Conservation (phyloP, 2,113 vertebrate species). For the Labeo catla region DNA sequence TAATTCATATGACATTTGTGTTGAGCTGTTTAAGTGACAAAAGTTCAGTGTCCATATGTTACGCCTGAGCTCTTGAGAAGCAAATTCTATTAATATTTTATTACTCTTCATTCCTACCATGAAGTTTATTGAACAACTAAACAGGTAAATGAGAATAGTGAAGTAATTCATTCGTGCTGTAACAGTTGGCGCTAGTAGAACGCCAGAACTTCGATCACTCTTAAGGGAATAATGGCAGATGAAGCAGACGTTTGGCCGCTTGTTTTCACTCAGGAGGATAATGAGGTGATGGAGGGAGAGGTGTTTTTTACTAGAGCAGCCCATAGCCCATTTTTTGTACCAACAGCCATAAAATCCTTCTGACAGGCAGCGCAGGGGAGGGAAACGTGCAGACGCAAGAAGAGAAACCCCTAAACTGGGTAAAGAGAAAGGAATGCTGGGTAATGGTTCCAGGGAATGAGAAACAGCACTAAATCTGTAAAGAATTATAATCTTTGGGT, state of each 20-base stretch:
- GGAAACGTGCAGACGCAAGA: slow-evolving; percentile 14
- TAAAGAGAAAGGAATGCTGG: slow-evolving; percentile 48
- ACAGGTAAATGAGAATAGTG: not conserved
- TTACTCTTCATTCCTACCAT: not conserved
- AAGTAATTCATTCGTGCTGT: slow-evolving; percentile 22
- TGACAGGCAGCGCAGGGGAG: slow-evolving; percentile 57
- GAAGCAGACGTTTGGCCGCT: slow-evolving; percentile 44
- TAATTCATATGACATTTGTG: not conserved
- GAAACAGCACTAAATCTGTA: slow-evolving; percentile 39
- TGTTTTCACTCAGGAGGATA: slow-evolving; percentile 57
- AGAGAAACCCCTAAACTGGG: slow-evolving; percentile 30
- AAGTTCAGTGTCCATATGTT: not conserved
- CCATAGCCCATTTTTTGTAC: slow-evolving; percentile 60
- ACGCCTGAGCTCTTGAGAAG: not conserved
- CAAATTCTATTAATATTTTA: not conserved
- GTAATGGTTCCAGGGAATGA: slow-evolving; percentile 44
- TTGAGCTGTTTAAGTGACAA: not conserved
- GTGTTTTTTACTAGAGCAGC: slow-evolving; percentile 58
- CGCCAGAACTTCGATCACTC: slow-evolving; percentile 25
- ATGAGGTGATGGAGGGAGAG: slow-evolving; percentile 59
- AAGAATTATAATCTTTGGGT: slow-evolving; percentile 47
- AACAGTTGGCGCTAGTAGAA: slow-evolving; percentile 28
- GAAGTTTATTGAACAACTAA: slow-evolving; percentile 5
- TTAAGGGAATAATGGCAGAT: slow-evolving; percentile 44
- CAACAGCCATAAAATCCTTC: slow-evolving; percentile 70